phyloP scores from a whole-genome alignment of 2,113 vertebrate species.

The Pomatorhinus ruficollis region DNA sequence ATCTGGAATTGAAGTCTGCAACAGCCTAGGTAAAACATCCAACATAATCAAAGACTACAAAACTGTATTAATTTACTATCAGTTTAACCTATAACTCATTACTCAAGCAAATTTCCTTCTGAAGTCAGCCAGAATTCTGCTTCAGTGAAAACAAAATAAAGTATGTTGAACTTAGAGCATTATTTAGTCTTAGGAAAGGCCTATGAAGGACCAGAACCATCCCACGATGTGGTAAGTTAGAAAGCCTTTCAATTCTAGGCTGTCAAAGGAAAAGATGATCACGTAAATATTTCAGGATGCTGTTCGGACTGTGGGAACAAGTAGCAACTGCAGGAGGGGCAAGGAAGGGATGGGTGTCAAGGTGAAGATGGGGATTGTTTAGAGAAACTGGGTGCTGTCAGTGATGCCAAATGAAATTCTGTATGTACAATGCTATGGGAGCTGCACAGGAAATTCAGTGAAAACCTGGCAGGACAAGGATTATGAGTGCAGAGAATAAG shows the following conservation, averaged over 20 bases:
- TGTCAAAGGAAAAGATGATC: neutral
- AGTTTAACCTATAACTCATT: neutral
- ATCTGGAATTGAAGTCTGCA: neutral
- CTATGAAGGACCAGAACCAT: neutral
- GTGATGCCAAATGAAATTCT: neutral
- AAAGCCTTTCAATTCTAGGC: neutral
- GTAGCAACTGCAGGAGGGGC: neutral
- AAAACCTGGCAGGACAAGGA: neutral
- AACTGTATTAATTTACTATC: neutral
- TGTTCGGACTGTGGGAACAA: neutral
- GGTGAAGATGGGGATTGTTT: neutral
- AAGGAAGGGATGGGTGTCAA: neutral
- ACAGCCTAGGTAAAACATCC: neutral
- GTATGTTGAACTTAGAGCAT: neutral
- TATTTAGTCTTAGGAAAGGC: neutral
- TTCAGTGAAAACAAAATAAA: neutral
- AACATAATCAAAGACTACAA: neutral
- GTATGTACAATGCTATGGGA: neutral
- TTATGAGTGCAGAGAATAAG: neutral
- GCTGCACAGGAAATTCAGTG: neutral
- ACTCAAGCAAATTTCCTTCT: neutral
- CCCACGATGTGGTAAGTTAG: fast-evolving
- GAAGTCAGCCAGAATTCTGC: neutral
- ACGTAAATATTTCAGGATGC: neutral
- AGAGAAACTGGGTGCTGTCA: neutral